Evolutionary conservation across 2,113 vertebrate species (phyloP), one percentile per base, ranked within the genome.

Genomic region (Thunnus maccoyii): DNA sequence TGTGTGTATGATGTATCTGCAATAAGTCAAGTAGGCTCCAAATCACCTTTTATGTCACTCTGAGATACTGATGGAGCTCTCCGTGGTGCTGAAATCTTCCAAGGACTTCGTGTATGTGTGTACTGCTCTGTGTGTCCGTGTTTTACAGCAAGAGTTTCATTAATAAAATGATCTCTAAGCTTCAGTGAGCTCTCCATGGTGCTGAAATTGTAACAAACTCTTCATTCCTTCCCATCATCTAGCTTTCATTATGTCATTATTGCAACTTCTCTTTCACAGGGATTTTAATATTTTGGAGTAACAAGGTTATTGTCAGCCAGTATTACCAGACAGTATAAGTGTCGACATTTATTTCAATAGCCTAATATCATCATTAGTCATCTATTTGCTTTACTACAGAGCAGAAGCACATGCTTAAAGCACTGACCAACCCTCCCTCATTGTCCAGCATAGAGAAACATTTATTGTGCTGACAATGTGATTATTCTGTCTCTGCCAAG

Each of bases 401-500:
- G 12, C 18, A 76, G 22, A 30, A 48, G n/a, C 10, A 20, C 30
- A 54, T 18, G 22, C 32, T 30, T 67, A 22, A 58, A 57, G 36
- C 51, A 72, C 30, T 56, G 86, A 77, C 74, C 71, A 81, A 50
- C 52, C 47, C 22, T 48, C 17, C 30, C 10, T 41, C 17, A 52
- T 44, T 61, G 48, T 74, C 20, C 36, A 67, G 62, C 70, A 22
- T 54, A 10, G 4, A 16, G 46, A 70, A 83, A 47, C 61, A 72
- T 82, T 80, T 50, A 79, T 47, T 71, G 46, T 72, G 68, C 36
- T 78, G 57, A 87, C 63, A 76, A 67, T 75, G 22, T 17, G 61
- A 88, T 86, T 70, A 65, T 73, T 90, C 61, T 62, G 30, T 86
- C 71, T 78, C 20, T 84, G 84, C 80, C 81, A 84, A 70, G 65